These are phyloP conservation scores for Natrix natrix DNA, from an alignment of 2,797 vertebrate species.

Conservation along the genomic window DNA sequence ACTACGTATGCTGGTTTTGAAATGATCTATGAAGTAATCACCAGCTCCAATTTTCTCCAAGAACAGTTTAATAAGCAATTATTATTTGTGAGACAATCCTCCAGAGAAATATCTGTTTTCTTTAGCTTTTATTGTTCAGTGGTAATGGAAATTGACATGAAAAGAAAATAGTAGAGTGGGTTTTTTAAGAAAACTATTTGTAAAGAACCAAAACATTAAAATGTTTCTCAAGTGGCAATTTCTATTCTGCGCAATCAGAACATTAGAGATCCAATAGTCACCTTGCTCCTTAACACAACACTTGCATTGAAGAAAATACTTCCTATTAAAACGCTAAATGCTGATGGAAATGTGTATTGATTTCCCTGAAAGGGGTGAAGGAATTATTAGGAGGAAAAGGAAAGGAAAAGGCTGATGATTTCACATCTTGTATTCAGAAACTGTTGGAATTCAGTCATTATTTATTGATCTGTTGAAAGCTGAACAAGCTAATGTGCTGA, in stretches of 20 bases:
- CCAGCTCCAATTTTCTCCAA: constrained; percentile 26
- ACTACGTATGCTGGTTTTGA: not conserved
- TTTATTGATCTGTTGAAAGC: constrained; percentile 40
- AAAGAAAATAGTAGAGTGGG: not conserved
- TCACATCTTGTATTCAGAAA: constrained; percentile 38
- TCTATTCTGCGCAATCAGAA: not conserved
- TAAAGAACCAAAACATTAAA: constrained; percentile 16
- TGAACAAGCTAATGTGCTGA: constrained; percentile 47
- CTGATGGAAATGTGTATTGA: constrained; percentile 41
- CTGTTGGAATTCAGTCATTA: constrained; percentile 41
- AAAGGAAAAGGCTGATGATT: constrained; percentile 34
- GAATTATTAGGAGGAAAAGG: constrained; percentile 25
- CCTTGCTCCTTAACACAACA: constrained; percentile 23
- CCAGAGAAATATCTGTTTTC: constrained; percentile 10
- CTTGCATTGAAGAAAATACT: constrained; percentile 15
- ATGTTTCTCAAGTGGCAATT: not conserved
- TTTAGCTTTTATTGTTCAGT: not conserved
- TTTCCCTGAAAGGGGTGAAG: constrained; percentile 29
- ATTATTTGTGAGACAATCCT: constrained; percentile 32
- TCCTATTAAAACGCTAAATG: constrained; percentile 27
- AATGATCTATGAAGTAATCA: constrained; percentile 25
- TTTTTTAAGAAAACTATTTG: not conserved
- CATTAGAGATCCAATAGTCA: constrained; percentile 6
- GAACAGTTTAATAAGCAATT: constrained; percentile 28
- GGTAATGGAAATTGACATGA: constrained; percentile 10